Percentiles rank a stretch among this genome's conserved stretches.
Evolutionary conservation across 2,113 vertebrate species (phyloP).

Genomic region (Triplophysa siluroides): DNA sequence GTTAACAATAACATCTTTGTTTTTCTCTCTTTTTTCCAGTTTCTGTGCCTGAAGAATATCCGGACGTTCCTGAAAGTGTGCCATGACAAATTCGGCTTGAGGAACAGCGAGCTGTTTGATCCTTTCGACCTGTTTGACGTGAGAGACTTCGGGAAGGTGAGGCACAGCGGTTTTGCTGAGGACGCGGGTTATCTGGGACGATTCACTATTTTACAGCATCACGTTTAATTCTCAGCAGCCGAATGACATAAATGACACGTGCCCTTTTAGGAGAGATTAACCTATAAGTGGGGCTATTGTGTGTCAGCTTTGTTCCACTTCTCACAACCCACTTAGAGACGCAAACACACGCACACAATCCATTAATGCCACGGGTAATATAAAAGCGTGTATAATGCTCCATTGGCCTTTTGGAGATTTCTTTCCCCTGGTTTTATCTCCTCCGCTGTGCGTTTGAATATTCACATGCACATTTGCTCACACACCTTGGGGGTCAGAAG

Average conservation of each 20-base stretch:
- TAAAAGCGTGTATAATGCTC: neutral
- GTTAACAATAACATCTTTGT: neutral
- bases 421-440: neutral
- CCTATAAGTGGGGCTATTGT: conserved; percentile 4
- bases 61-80: conserved; percentile 96
- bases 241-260: neutral
- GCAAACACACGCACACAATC: conserved; percentile 16
- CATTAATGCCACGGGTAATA: conserved; percentile 5
- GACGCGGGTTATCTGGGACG: neutral
- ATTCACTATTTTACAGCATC: conserved; percentile 19
- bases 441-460: neutral
- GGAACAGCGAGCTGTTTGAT: conserved; percentile 95
- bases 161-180: conserved; percentile 50
- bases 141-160: conserved; percentile 98
- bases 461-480: conserved; percentile 51
- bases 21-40: conserved; percentile 71
- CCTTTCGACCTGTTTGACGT: conserved; percentile 98
- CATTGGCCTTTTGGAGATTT: conserved; percentile 2
- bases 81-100: conserved; percentile 91
- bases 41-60: conserved; percentile 97
- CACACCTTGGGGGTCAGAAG: conserved; percentile 61
- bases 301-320: conserved; percentile 6
- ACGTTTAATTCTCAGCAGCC: neutral
- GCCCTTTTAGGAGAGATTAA: conserved; percentile 23
- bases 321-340: neutral